A percentile compares a stretch with the other conserved stretches of the same genome.
Conservation (phyloP, 2,113 vertebrate genomes). For the Cochlearius cochlearius region DNA sequence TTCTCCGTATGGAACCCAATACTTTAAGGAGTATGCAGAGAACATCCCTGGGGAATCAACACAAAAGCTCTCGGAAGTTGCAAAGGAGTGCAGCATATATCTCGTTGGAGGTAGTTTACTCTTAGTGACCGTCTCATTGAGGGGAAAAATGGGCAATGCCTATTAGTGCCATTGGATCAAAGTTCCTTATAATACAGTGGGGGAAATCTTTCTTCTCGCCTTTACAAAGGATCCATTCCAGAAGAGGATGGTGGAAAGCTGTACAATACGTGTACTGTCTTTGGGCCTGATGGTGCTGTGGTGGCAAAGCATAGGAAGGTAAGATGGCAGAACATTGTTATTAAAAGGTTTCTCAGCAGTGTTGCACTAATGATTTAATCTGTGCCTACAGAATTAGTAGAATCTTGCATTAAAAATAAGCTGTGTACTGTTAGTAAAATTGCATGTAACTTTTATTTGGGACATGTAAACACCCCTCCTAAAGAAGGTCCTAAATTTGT, state of each 20-base stretch:
- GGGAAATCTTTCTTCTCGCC: not conserved
- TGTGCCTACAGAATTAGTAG: not conserved
- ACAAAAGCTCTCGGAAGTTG: conserved; percentile 84
- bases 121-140: not conserved
- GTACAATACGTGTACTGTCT: conserved; percentile 91
- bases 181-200: not conserved
- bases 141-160: not conserved
- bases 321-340: not conserved
- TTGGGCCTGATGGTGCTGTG: conserved; percentile 88
- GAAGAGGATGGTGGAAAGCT: conserved; percentile 90
- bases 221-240: conserved; percentile 89
- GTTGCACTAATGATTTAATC: not conserved
- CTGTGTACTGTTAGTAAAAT: not conserved
- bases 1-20: conserved; percentile 90
- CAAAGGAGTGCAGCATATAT: conserved; percentile 86
- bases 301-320: conserved; percentile 94
- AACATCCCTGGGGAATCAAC: conserved; percentile 92
- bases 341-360: not conserved
- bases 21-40: conserved; percentile 89
- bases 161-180: not conserved
- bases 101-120: conserved; percentile 88
- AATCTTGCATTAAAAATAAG: not conserved
- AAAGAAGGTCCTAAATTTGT: not conserved
- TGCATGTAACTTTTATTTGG: not conserved
- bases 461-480: not conserved